Base-by-base conservation (phyloP, 2,113 vertebrate species). In the Illadopsis cleaveri region DNA sequence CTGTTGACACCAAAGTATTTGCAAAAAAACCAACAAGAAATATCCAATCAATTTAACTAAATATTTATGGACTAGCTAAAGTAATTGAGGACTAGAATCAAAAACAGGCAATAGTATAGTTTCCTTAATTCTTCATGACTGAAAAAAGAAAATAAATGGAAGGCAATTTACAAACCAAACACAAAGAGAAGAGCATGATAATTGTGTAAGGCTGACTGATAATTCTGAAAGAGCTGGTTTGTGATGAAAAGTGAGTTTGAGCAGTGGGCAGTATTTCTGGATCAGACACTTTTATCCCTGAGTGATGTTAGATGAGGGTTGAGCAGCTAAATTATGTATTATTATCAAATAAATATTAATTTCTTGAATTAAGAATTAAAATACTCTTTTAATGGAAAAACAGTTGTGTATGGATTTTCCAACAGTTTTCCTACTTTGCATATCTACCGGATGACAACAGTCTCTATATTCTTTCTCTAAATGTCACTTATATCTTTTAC, bases 401-500 rank as follows among this genome's bases (percentile, higher is more conserved):
- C 11, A 78, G 56, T 75, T 86, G 22, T 62, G 24, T 62, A 51
- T 35, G 61, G n/a, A 77, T 70, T 47, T 82, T 81, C 21, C 51
- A 62, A 16, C 24, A 71, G 17, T 80, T 80, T 70, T 50, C 54
- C 54, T 44, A 40, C 8, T 77, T 76, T 24, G 27, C 23, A 7
- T 61, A 25, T 61, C 50, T 80, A 66, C 35, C 35, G 33, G 11
- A 65, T 33, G 28, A 79, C 31, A 82, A 56, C 37, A 80, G 25
- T 40, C 42, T 80, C 33, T 83, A 10, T 75, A 44, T 18, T 62
- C 80, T 35, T 93, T 22, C 40, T 40, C 47, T 47, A 57, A 97
- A 98, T 97, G 68, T 10, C 97, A 98, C 86, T 97, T 97, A 56
- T 93, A 97, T 81, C 89, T 99, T 96, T 83, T 99, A 93, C 94